phyloP scores from a whole-genome alignment of 2,888 invertebrate species.

The Embidobia sp. region DNA sequence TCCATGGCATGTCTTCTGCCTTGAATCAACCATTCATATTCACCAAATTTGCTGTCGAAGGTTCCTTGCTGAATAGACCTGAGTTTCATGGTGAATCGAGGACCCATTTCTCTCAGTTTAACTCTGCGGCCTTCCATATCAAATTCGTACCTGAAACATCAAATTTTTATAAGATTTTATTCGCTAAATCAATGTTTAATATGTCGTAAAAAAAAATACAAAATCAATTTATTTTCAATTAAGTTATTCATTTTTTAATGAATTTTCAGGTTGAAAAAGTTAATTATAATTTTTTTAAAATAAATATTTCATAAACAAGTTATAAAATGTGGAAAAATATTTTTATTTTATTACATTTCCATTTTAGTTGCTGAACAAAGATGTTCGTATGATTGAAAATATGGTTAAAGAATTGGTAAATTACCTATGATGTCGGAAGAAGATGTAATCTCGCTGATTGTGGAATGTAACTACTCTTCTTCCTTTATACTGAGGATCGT shows the following conservation, averaged over 20 bases:
- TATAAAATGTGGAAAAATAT: too few species aligned
- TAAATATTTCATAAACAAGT: too few species aligned
- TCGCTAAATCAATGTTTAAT: background rate
- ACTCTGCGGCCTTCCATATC: conserved; percentile 88
- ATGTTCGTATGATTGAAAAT: too few species aligned
- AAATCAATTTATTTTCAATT: too few species aligned
- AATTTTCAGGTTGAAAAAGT: too few species aligned
- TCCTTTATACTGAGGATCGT: conserved; percentile 97
- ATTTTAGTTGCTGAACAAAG: too few species aligned
- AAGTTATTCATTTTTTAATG: too few species aligned
- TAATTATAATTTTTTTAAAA: too few species aligned
- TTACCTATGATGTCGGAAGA: conserved; percentile 96
- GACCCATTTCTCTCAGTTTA: conserved; percentile 95
- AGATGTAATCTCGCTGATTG: conserved; percentile 99
- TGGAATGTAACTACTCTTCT: conserved; percentile 98
- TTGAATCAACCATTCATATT: conserved; percentile 97
- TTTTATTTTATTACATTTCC: too few species aligned
- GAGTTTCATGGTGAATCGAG: conserved; percentile 96
- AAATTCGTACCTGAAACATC: conserved; percentile 90
- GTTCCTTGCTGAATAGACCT: conserved; percentile 97
- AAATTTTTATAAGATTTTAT: background rate
- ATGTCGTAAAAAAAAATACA: too few species aligned
- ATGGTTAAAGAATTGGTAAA: too few species aligned
- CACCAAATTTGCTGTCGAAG: conserved; percentile 97
- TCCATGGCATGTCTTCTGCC: conserved; percentile 97